Evolutionary conservation across 2,888 invertebrate species (phyloP).

Genomic region (Coelopa pilipes): DNA sequence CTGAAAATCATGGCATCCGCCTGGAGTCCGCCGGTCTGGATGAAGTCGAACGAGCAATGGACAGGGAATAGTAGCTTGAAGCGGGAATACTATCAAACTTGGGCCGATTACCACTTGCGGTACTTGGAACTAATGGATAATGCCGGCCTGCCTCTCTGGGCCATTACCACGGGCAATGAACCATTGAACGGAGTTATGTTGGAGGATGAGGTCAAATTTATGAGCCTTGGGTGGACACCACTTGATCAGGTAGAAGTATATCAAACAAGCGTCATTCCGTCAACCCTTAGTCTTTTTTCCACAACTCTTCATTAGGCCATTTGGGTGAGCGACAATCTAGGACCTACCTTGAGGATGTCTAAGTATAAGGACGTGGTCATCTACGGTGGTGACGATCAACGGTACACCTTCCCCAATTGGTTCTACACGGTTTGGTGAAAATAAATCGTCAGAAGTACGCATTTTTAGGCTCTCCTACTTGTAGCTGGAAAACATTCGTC

Average conservation of each 20-base stretch:
- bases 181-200: slow-evolving; percentile 75
- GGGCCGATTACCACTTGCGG: slow-evolving; percentile 84
- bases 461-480: not conserved
- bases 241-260: slow-evolving; percentile 67
- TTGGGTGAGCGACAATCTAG: slow-evolving; percentile 79
- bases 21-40: slow-evolving; percentile 78
- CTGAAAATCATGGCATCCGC: slow-evolving; percentile 64
- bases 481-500: slow-evolving; percentile 69
- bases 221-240: slow-evolving; percentile 82
- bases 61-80: slow-evolving; percentile 71
- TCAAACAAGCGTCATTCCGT: too few relatives aligned
- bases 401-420: slow-evolving; percentile 75
- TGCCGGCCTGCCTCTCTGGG: slow-evolving; percentile 80
- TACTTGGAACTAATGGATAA: slow-evolving; percentile 79
- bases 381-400: slow-evolving; percentile 81
- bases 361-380: slow-evolving; percentile 74
- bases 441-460: not conserved
- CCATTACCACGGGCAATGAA: slow-evolving; percentile 88
- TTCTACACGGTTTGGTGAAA: slow-evolving; percentile 68
- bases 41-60: slow-evolving; percentile 74
- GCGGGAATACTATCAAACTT: slow-evolving; percentile 77
- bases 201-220: slow-evolving; percentile 70
- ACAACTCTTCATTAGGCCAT: too few relatives aligned
- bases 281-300: too few relatives aligned
- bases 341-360: slow-evolving; percentile 74